A percentile compares a stretch with the other conserved stretches of the same genome.
Conservation (phyloP, 2,113 vertebrate genomes). For the Spea multiplicata region DNA sequence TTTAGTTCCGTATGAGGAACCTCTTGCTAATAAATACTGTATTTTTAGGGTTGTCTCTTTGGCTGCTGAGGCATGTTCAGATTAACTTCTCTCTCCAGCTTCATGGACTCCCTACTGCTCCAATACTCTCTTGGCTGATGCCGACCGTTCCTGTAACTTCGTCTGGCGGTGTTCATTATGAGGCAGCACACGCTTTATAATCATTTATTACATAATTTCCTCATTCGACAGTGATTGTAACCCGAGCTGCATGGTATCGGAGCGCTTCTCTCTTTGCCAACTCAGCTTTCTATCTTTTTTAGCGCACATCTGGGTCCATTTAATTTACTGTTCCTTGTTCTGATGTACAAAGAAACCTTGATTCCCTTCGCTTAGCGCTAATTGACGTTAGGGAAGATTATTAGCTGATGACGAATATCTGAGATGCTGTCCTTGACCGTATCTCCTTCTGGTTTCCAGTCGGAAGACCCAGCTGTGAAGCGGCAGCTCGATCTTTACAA, state of each 20-base stretch:
- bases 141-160: too few species aligned
- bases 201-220: conserved; percentile 28
- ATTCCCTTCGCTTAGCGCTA: conserved; percentile 31
- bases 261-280: conserved; percentile 16
- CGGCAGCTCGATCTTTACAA: conserved; percentile 97
- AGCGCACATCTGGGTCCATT: conserved; percentile 44
- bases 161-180: conserved; percentile 11
- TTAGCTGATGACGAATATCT: conserved; percentile 2
- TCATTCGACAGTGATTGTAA: neutral
- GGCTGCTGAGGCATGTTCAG: too few species aligned
- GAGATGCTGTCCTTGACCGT: neutral
- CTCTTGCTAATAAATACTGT: too few species aligned
- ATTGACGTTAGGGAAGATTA: conserved; percentile 9
- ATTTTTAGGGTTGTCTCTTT: too few species aligned
- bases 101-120: too few species aligned
- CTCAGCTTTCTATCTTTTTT: conserved; percentile 34
- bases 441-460: conserved; percentile 64
- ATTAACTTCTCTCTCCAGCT: too few species aligned
- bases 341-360: conserved; percentile 19
- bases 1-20: too few species aligned
- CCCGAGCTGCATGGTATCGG: neutral
- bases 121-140: too few species aligned
- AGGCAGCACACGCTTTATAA: conserved; percentile 13
- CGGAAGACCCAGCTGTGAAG: conserved; percentile 92
- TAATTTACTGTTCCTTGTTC: conserved; percentile 27